A percentile compares a stretch with the other conserved stretches of the same genome.
phyloP scores from a whole-genome alignment of 2,888 invertebrate species.

The Oscheius onirici region DNA sequence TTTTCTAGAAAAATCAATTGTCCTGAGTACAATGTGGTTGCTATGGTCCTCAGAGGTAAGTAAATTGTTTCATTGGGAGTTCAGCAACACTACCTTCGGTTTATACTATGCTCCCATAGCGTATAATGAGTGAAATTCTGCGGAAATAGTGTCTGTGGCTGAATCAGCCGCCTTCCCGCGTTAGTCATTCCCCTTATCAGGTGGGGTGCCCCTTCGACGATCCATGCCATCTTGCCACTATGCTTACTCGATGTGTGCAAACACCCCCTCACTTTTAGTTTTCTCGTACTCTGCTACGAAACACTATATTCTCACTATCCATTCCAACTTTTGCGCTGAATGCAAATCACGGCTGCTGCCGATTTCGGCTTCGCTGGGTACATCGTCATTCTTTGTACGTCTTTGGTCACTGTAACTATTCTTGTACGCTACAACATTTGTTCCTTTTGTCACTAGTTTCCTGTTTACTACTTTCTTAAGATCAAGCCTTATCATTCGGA shows the following conservation, averaged over 20 bases:
- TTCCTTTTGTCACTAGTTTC: not conserved
- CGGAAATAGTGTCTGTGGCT: not conserved
- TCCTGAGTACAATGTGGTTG: too few species aligned
- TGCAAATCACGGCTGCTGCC: slow-evolving; percentile 1
- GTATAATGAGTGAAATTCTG: too few species aligned
- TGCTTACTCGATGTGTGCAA: not conserved
- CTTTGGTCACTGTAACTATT: not conserved
- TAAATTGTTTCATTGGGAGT: too few species aligned
- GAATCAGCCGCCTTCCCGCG: slow-evolving; percentile 1
- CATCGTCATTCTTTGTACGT: not conserved
- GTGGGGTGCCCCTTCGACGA: not conserved
- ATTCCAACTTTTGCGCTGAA: not conserved
- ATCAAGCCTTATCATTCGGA: not conserved
- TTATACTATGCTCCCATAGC: too few species aligned
- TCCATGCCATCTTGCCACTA: slow-evolving; percentile 6
- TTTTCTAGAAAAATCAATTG: too few species aligned
- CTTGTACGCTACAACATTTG: not conserved
- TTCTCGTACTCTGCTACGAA: too few species aligned
- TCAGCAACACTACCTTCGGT: too few species aligned
- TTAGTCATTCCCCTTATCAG: slow-evolving; percentile 26
- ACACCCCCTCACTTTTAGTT: too few species aligned
- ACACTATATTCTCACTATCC: too few species aligned
- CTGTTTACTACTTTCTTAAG: not conserved
- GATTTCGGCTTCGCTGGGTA: not conserved
- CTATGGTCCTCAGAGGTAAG: too few species aligned